phyloP scores from a whole-genome alignment of 2,888 invertebrate genomes.

The Ophion slaviceki region DNA sequence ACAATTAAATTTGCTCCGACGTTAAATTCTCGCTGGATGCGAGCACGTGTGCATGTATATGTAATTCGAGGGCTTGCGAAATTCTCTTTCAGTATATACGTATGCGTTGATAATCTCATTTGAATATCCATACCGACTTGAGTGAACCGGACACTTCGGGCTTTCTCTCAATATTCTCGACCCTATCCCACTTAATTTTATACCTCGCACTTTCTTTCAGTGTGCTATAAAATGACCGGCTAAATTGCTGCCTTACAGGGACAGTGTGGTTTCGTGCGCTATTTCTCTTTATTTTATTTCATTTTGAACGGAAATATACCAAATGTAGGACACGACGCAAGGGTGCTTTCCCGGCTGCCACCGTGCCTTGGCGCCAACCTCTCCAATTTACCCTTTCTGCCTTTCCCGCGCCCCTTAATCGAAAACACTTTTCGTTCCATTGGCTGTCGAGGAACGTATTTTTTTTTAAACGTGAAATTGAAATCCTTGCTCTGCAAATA shows the following conservation, averaged over 20 bases:
- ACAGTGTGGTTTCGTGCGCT: conserved; percentile 3
- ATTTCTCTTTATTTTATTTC: conserved; percentile 31
- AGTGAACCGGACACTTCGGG: conserved; percentile 26
- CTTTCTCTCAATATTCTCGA: conserved; percentile 20
- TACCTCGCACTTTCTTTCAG: conserved; percentile 43
- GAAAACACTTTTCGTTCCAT: conserved; percentile 2
- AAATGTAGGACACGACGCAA: conserved; percentile 23
- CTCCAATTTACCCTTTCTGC: background rate
- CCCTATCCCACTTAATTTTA: conserved; percentile 45
- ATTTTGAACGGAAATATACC: background rate
- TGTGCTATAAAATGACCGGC: conserved; percentile 48
- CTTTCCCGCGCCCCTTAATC: background rate
- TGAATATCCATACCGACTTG: conserved; percentile 50
- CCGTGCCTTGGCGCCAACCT: background rate
- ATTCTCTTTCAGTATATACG: conserved; percentile 21
- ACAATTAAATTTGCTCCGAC: conserved; percentile 20
- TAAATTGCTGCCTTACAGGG: conserved; percentile 18
- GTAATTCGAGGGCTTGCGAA: conserved; percentile 16
- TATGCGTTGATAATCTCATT: conserved; percentile 35
- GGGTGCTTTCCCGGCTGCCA: conserved; percentile 1
- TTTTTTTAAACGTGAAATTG: background rate
- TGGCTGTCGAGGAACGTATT: background rate
- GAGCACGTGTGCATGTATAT: background rate
- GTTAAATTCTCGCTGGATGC: conserved; percentile 38
- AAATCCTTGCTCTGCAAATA: too few relatives aligned